phyloP scores from a whole-genome alignment of 2,113 vertebrate genomes.

The Miniopterus natalensis region DNA sequence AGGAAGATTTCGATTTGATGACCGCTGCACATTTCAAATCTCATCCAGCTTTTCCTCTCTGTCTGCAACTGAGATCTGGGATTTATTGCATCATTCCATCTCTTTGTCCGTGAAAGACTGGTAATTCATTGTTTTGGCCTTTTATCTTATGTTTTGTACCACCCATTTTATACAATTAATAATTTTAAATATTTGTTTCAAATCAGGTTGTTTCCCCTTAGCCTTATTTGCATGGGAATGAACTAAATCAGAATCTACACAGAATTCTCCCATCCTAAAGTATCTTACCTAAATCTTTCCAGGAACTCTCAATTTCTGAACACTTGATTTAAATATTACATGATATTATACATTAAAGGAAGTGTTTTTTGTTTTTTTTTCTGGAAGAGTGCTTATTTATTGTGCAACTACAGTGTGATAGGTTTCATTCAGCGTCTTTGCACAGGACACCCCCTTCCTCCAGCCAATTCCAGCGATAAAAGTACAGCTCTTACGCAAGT shows the following conservation, averaged over 20 bases:
- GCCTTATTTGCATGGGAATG: not conserved
- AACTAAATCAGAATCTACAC: slow-evolving; percentile 25
- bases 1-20: slow-evolving; percentile 15
- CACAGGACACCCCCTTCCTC: not conserved
- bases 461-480: not conserved
- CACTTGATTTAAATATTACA: not conserved
- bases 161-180: not conserved
- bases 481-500: slow-evolving; percentile 1
- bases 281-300: not conserved
- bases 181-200: not conserved
- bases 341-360: not conserved
- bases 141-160: slow-evolving; percentile 24
- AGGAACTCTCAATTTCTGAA: slow-evolving; percentile 43
- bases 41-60: not conserved
- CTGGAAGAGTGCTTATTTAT: not conserved
- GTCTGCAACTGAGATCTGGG: not conserved
- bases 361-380: not conserved
- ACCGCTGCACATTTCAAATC: not conserved
- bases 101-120: slow-evolving; percentile 18
- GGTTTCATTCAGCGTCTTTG: not conserved
- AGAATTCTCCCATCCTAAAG: not conserved
- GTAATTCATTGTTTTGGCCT: not conserved
- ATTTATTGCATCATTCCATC: not conserved
- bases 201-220: not conserved
- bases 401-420: not conserved